Evolutionary conservation across 2,888 invertebrate species (phyloP).

Genomic region (Pseudococcus viburni): DNA sequence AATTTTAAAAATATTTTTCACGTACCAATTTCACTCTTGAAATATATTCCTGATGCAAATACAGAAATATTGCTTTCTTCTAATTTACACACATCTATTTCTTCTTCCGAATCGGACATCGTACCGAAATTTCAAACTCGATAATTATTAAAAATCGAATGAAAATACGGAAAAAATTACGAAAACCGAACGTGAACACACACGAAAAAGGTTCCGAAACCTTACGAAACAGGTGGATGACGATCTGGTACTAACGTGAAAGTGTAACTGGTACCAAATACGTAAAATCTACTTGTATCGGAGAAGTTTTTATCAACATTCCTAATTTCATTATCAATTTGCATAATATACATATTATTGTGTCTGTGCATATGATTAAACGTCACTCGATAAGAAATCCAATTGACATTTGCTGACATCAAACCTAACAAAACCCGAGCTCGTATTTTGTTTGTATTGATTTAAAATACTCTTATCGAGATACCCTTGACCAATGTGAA

Average conservation of each 20-base stretch:
- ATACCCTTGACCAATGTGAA: conserved; percentile 31
- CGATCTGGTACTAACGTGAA: not conserved
- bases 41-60: too few relatives aligned
- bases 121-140: too few relatives aligned
- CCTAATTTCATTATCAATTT: conserved; percentile 40
- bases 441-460: conserved; percentile 25
- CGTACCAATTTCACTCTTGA: too few relatives aligned
- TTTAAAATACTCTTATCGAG: conserved; percentile 25
- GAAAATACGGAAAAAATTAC: not conserved
- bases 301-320: not conserved
- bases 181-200: not conserved
- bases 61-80: too few relatives aligned
- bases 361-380: conserved; percentile 6
- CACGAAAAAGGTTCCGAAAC: not conserved
- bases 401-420: conserved; percentile 22
- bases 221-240: not conserved
- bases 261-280: not conserved
- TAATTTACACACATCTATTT: too few relatives aligned
- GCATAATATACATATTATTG: conserved; percentile 2
- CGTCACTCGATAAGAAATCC: not conserved
- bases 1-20: too few relatives aligned
- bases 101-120: too few relatives aligned
- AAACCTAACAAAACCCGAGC: not conserved
- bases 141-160: too few relatives aligned
- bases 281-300: not conserved